A percentile compares a stretch with the other conserved stretches of the same genome.
Conservation (phyloP, 2,797 vertebrate species). For the Leuciscus waleckii region DNA sequence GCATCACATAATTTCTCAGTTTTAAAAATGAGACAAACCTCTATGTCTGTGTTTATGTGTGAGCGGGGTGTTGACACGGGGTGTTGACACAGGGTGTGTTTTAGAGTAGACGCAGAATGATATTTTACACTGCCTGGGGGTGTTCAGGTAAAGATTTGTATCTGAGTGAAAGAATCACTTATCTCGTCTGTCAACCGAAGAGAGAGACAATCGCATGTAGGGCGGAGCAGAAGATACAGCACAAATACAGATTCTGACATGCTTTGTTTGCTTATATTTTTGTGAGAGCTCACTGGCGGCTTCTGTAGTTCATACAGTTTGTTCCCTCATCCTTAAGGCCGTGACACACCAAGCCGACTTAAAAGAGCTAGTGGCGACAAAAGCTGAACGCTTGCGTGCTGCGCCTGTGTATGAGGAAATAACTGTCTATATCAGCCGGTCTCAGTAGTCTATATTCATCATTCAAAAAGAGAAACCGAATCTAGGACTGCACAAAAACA, state of each 20-base stretch:
- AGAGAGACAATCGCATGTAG: slow-evolving; percentile 37
- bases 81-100: slow-evolving; percentile 28
- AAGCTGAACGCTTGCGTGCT: not conserved
- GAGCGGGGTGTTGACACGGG: slow-evolving; percentile 2
- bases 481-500: not conserved
- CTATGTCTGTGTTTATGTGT: slow-evolving; percentile 24
- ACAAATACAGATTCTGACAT: slow-evolving; percentile 25
- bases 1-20: not conserved
- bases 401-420: no score
- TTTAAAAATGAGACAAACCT: not conserved
- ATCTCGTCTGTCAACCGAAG: slow-evolving; percentile 58
- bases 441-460: not conserved
- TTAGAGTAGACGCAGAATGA: slow-evolving; percentile 35
- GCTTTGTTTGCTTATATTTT: slow-evolving; percentile 1
- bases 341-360: not conserved
- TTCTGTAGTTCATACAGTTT: not conserved
- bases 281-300: not conserved
- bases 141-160: slow-evolving; percentile 55
- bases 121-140: slow-evolving; percentile 55
- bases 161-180: slow-evolving; percentile 53
- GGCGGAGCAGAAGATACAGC: slow-evolving; percentile 14
- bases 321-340: not conserved
- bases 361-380: not conserved
- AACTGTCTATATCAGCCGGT: not conserved
- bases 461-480: not conserved